Evolutionary conservation across 2,888 invertebrate genomes (phyloP).

Genomic region (Dermolepida albohirtum): DNA sequence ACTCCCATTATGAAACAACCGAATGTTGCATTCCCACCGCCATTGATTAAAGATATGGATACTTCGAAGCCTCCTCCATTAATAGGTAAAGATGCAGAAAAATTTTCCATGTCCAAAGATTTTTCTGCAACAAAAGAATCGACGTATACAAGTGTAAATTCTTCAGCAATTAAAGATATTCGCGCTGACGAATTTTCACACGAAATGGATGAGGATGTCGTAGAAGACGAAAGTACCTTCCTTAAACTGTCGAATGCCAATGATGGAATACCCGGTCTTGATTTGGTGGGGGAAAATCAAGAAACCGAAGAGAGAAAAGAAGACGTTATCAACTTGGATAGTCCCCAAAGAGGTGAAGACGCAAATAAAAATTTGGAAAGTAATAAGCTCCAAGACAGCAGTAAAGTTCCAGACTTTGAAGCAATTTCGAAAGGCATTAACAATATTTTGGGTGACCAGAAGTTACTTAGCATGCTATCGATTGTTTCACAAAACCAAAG

Average conservation of each 20-base stretch:
- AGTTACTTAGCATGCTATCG: slow-evolving; percentile 72
- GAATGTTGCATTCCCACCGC: slow-evolving; percentile 12
- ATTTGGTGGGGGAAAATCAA: slow-evolving; percentile 71
- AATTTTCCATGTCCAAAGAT: not conserved
- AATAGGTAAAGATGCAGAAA: not conserved
- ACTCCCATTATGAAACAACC: not conserved
- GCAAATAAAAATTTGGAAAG: slow-evolving; percentile 5
- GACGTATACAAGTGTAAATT: not conserved
- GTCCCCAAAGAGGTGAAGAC: slow-evolving; percentile 7
- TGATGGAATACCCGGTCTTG: slow-evolving; percentile 79
- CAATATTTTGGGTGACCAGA: slow-evolving; percentile 73
- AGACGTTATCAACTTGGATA: slow-evolving; percentile 42
- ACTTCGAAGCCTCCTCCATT: slow-evolving; percentile 24
- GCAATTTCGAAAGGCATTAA: slow-evolving; percentile 74
- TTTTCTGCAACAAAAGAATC: not conserved
- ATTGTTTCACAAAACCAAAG: slow-evolving; percentile 60
- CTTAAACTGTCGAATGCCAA: slow-evolving; percentile 50
- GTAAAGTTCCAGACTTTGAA: slow-evolving; percentile 67
- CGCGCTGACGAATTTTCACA: not conserved
- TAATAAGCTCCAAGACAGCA: slow-evolving; percentile 34
- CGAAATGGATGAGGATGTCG: slow-evolving; percentile 29
- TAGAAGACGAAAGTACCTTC: slow-evolving; percentile 45
- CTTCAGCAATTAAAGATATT: not conserved
- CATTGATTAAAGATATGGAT: slow-evolving; percentile 21
- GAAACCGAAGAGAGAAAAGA: slow-evolving; percentile 50